Base-by-base conservation (phyloP, 2,888 invertebrate genomes). In the Cerastis leucographa region DNA sequence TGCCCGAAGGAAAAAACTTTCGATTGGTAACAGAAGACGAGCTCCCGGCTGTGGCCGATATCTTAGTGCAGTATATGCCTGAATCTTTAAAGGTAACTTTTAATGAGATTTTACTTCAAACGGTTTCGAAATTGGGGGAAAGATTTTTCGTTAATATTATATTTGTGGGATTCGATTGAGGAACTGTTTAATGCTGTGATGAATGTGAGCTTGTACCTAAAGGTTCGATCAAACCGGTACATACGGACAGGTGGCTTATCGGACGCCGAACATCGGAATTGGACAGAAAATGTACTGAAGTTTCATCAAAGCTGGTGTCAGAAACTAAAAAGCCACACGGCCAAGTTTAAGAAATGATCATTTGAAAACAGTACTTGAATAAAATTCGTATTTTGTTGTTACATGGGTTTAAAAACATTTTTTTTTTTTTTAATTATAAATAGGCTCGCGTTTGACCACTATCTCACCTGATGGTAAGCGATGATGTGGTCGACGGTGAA, bases 11-110 rank as follows among this genome's bases (percentile, higher is more conserved):
- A 94, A 98, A 97, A 97, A 98, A 98, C 97, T 98, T 98, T 97
- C 98, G 98, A 97, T 97, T 98, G 97, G 98, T 98, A 95, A 97
- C 97, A 97, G 98, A 98, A 97, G 98, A 98, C 95, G 98, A 98
- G 97, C 97, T 98, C 96, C 98, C 98, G 93, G 97, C 98, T 94
- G 97, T 98, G 94, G 97, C 98, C 95, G 97, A 98, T 94, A 97
- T 98, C 94, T 97, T 98, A 94, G 97, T 97, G 93, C 97, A 97
- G 96, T 98, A 98, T 97, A 97, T 98, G 96, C 98, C 98, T 93
- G 98, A 98, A 97, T 98, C 98, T 92, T 97, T 98, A 92, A 98
- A 98, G 98, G 98, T 98, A 97, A 94, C 76, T 81, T 80, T 78
- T 85, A 79, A 84, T 75, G 66, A 83, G 76, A 35, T 84, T 80